A percentile compares a stretch with the other conserved stretches of the same genome.
Conservation (phyloP, 2,888 invertebrate genomes). For the Mythimna vitellina region DNA sequence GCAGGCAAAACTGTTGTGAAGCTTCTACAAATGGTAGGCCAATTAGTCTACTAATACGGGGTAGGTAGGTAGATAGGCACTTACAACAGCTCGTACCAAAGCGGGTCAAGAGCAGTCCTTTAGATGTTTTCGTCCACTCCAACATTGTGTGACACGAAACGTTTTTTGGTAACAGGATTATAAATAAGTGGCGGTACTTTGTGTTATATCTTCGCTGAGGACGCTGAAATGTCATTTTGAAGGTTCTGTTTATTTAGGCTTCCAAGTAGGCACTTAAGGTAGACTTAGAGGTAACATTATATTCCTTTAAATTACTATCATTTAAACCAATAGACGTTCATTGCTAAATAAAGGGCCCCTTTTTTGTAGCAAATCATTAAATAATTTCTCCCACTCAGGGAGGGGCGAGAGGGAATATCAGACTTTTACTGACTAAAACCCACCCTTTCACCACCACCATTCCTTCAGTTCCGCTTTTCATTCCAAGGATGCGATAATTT, state of each 20-base stretch:
- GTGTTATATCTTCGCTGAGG: slow-evolving; percentile 19
- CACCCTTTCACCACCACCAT: no score
- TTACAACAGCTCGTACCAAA: slow-evolving; percentile 16
- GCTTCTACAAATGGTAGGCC: background rate
- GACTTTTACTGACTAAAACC: no score
- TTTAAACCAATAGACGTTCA: background rate
- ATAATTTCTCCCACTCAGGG: no score
- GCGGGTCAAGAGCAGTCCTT: slow-evolving; percentile 52
- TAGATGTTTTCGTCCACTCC: slow-evolving; percentile 57
- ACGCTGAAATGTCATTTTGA: slow-evolving; percentile 18
- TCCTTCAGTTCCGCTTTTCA: no score
- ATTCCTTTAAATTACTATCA: background rate
- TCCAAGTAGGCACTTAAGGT: slow-evolving; percentile 4
- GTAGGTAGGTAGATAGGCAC: slow-evolving; percentile 3
- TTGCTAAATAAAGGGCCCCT: background rate
- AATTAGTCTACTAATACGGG: slow-evolving; percentile 5
- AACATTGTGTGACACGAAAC: slow-evolving; percentile 41
- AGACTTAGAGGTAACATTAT: background rate
- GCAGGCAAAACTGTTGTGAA: no score
- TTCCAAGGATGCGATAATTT: no score
- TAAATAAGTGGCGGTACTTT: slow-evolving; percentile 29
- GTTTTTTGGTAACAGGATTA: slow-evolving; percentile 46
- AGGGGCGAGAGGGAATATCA: no score
- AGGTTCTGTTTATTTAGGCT: background rate
- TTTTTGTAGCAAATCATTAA: no score